phyloP scores from a whole-genome alignment of 1,140 invertebrate species.

The Psilanteris sp. region DNA sequence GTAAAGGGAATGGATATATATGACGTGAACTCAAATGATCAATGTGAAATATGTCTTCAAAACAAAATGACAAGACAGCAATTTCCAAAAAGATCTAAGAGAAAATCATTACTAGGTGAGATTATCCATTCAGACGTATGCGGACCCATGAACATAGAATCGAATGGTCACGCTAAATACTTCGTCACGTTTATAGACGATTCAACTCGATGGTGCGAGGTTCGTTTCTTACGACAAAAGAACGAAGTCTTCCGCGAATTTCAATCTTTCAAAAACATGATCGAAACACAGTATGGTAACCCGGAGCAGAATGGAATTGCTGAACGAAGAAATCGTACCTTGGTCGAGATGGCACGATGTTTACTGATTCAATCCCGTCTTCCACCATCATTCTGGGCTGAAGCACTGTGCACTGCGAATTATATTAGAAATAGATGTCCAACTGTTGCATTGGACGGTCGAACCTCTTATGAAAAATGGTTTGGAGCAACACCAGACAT shows the following conservation, averaged over 20 bases:
- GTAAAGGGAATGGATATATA: conserved; percentile 1
- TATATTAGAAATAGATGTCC: conserved; percentile 62
- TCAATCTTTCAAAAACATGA: conserved; percentile 29
- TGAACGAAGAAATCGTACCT: conserved; percentile 73
- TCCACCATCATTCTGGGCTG: conserved; percentile 53
- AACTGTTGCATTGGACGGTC: conserved; percentile 15
- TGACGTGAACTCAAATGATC: conserved; percentile 1
- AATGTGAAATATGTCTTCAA: conserved; percentile 16
- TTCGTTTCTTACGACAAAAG: conserved; percentile 21
- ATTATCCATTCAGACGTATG: conserved; percentile 25
- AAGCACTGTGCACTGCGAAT: conserved; percentile 62
- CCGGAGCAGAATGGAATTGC: conserved; percentile 77
- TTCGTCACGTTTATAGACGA: conserved; percentile 47
- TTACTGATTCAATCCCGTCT: conserved; percentile 60
- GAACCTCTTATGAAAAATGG: conserved; percentile 23
- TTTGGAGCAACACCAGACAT: conserved; percentile 28
- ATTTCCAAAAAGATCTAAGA: conserved; percentile 10
- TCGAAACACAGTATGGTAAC: conserved; percentile 38
- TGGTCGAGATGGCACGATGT: conserved; percentile 54
- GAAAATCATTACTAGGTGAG: conserved; percentile 16
- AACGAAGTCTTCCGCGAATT: conserved; percentile 31
- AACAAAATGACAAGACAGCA: conserved; percentile 51
- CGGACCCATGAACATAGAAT: too few species aligned
- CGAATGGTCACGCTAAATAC: conserved; percentile 25
- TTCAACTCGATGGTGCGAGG: conserved; percentile 27